Percentiles rank a stretch among this genome's conserved stretches.
phyloP scores from a whole-genome alignment of 1,140 invertebrate genomes.

The Hylaeus anthracinus region DNA sequence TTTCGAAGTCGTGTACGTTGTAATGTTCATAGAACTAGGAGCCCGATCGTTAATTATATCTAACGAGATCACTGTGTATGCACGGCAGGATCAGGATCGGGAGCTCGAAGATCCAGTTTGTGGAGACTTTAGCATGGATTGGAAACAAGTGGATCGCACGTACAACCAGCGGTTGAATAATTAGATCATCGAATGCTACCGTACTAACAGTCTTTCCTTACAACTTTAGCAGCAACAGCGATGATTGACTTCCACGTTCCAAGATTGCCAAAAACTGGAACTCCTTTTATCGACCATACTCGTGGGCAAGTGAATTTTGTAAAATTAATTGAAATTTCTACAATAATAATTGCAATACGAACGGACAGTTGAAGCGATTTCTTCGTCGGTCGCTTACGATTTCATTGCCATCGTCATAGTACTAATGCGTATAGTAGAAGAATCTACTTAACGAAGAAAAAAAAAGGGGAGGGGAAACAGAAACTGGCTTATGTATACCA shows the following conservation, averaged over 20 bases:
- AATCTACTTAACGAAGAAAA: not conserved
- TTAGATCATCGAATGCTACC: conserved; percentile 44
- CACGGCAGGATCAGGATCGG: conserved; percentile 61
- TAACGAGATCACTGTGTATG: conserved; percentile 57
- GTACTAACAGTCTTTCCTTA: conserved; percentile 49
- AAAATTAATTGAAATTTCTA: conserved; percentile 45
- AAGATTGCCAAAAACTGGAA: conserved; percentile 45
- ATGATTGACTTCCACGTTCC: conserved; percentile 51
- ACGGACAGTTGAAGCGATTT: conserved; percentile 20
- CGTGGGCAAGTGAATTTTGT: conserved; percentile 45
- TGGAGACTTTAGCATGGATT: conserved; percentile 67
- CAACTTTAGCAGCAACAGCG: conserved; percentile 47
- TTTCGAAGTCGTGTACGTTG: conserved; percentile 11
- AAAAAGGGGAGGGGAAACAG: not conserved
- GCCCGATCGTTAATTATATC: conserved; percentile 24
- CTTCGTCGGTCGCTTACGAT: conserved; percentile 5
- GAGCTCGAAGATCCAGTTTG: conserved; percentile 65
- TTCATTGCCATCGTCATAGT: conserved; percentile 16
- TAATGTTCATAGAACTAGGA: conserved; percentile 20
- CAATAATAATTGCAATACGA: conserved; percentile 33
- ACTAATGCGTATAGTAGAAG: not conserved
- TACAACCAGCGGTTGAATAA: conserved; percentile 36
- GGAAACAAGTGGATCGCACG: conserved; percentile 45
- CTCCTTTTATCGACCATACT: conserved; percentile 32
- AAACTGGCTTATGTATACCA: conserved; percentile 11